Evolutionary conservation across 2,113 vertebrate species (phyloP), one percentile per base, ranked within the genome.

Genomic region (Microcebus jonahi): DNA sequence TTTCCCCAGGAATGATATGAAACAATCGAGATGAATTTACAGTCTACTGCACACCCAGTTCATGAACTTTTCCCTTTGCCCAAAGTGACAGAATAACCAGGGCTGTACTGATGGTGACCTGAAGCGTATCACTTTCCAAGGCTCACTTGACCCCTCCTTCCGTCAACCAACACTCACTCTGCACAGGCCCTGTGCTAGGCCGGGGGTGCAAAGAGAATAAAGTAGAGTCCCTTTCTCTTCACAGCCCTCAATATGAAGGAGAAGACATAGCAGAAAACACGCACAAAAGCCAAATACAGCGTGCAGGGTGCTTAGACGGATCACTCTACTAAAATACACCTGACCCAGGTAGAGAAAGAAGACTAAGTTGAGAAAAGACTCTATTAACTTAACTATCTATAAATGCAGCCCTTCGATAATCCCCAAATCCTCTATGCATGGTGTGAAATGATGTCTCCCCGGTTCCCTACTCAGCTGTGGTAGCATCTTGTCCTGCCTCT

Each of bases 101-200:
- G 0, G 8, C 23, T 21, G 8, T 3, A 5, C n/a, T 61, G 0
- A 2, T 0, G 29, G 34, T 20, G 2, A 27, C 10, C 23, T 20
- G 12, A 6, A 1, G 39, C 3, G 7, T 4, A 9, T 34, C 25
- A 4, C 20, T 48, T 50, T 57, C 81, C 36, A 50, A 50, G 80
- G 11, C 27, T 10, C 12, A 2, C 42, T 20, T 0, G 18, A 45
- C 48, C 63, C 0, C 13, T 9, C n/a, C 68, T 59, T 42, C 77
- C 17, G 18, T 34, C 55, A 42, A 36, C 20, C 29, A 36, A 4
- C 29, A 4, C 18, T n/a, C 36, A 18, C 31, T 50, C 2, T 5
- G 27, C n/a, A 11, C 17, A 21, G 55, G 81, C 15, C n/a, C 55
- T 90, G 67, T 4, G n/a, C 48, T 2, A 15, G 34, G 23, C 9